Percentiles rank a stretch among this genome's conserved stretches.
Conservation (phyloP, 2,888 invertebrate species). For the Campoletis raptor region DNA sequence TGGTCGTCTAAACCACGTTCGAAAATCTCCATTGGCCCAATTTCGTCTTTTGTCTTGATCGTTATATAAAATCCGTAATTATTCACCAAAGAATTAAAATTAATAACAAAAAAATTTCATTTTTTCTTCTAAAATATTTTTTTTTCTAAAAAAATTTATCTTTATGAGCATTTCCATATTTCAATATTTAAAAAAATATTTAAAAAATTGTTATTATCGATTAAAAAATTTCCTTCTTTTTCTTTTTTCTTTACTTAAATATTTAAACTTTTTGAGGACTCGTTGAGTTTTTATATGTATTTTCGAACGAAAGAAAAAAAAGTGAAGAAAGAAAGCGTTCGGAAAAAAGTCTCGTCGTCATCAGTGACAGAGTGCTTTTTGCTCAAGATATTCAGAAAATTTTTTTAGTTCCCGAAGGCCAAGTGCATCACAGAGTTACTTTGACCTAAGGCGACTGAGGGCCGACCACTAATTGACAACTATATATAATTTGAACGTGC, state of each 20-base stretch:
- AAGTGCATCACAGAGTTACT: conserved; percentile 68
- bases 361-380: background rate
- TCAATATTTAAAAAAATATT: background rate
- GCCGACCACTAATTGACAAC: conserved; percentile 76
- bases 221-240: background rate
- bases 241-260: background rate
- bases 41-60: background rate
- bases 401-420: conserved; percentile 69
- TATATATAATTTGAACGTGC: conserved; percentile 71
- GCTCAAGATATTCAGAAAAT: conserved; percentile 26
- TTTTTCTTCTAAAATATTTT: too few relatives aligned
- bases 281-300: background rate
- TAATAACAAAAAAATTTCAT: background rate
- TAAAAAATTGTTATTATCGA: too few relatives aligned
- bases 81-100: background rate
- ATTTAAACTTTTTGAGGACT: background rate
- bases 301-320: background rate
- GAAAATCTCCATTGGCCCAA: background rate
- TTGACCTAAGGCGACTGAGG: conserved; percentile 66
- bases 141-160: too few relatives aligned
- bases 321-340: background rate
- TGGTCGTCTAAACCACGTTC: background rate
- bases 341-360: conserved; percentile 1
- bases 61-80: background rate
- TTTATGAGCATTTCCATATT: too few relatives aligned